Percentiles rank a stretch among this genome's conserved stretches.
phyloP scores from a whole-genome alignment of 2,888 invertebrate species.

The Alloplasta piceator region DNA sequence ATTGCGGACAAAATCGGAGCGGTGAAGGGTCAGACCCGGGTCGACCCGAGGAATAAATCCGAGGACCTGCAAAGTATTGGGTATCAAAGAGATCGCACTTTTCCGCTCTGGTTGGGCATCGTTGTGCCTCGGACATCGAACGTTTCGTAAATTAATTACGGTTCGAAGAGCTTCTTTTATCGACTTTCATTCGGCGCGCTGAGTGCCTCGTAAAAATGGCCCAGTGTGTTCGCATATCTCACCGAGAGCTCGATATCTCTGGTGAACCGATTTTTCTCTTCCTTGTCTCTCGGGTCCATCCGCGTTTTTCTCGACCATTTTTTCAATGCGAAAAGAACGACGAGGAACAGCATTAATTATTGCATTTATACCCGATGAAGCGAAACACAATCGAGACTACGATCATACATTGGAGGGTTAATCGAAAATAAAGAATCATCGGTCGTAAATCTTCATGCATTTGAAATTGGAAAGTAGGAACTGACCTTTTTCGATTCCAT shows the following conservation, averaged over 20 bases:
- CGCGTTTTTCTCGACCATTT: not conserved
- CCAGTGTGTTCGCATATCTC: conserved; percentile 44
- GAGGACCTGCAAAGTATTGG: conserved; percentile 45
- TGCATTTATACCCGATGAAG: not conserved
- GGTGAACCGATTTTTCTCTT: not conserved
- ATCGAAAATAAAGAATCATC: conserved; percentile 46
- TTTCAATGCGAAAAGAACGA: not conserved
- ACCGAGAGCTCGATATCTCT: conserved; percentile 19
- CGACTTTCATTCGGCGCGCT: conserved; percentile 73
- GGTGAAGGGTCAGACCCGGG: no score
- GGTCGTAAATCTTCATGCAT: conserved; percentile 1
- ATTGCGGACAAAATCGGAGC: no score
- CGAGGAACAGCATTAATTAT: not conserved
- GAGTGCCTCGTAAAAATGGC: conserved; percentile 71
- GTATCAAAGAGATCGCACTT: conserved; percentile 22
- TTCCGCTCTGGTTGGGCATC: conserved; percentile 44
- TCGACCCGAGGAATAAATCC: no score
- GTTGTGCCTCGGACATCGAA: conserved; percentile 69
- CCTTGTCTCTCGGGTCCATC: not conserved
- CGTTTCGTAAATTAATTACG: conserved; percentile 79
- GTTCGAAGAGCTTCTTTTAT: conserved; percentile 75
- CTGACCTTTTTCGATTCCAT: no score
- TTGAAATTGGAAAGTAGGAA: no score
- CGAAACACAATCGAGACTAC: no score
- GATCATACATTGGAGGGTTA: not conserved